phyloP scores from a whole-genome alignment of 2,797 vertebrate species.

The Neomorphus geoffroyi region DNA sequence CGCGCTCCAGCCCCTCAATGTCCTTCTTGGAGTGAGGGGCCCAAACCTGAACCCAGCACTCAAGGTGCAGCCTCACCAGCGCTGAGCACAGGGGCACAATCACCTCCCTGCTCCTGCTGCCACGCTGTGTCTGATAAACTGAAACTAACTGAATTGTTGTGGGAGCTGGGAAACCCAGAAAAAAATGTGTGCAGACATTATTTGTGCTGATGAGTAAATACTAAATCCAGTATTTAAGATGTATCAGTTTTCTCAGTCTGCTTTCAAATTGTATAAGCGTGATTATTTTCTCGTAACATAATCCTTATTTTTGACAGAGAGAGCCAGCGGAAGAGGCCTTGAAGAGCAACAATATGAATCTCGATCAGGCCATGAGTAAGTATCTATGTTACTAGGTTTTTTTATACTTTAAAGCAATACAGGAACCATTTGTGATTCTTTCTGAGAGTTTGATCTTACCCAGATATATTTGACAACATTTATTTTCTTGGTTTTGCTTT shows the following conservation, averaged over 20 bases:
- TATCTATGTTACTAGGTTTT: slow-evolving; percentile 23
- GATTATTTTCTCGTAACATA: background rate
- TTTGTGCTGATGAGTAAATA: background rate
- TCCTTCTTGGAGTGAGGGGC: too few relatives aligned
- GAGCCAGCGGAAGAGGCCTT: slow-evolving; percentile 99
- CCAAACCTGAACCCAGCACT: too few relatives aligned
- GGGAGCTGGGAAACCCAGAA: background rate
- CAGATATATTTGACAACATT: background rate
- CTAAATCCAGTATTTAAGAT: background rate
- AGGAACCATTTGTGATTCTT: background rate
- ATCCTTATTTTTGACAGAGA: slow-evolving; percentile 81
- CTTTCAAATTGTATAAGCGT: background rate
- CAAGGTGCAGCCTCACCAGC: too few relatives aligned
- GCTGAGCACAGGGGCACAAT: too few relatives aligned
- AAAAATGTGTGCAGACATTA: background rate
- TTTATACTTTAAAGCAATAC: background rate
- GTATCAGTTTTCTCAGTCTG: background rate
- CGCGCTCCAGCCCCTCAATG: too few relatives aligned
- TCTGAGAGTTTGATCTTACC: background rate
- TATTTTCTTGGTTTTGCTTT: background rate
- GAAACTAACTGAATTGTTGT: background rate
- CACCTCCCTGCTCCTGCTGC: too few relatives aligned
- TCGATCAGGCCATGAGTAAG: slow-evolving; percentile 99
- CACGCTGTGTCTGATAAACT: too few relatives aligned
- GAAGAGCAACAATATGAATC: slow-evolving; percentile 98